A percentile compares a stretch with the other conserved stretches of the same genome.
phyloP scores from a whole-genome alignment of 2,888 invertebrate genomes.

The Diadegma fenestrale region DNA sequence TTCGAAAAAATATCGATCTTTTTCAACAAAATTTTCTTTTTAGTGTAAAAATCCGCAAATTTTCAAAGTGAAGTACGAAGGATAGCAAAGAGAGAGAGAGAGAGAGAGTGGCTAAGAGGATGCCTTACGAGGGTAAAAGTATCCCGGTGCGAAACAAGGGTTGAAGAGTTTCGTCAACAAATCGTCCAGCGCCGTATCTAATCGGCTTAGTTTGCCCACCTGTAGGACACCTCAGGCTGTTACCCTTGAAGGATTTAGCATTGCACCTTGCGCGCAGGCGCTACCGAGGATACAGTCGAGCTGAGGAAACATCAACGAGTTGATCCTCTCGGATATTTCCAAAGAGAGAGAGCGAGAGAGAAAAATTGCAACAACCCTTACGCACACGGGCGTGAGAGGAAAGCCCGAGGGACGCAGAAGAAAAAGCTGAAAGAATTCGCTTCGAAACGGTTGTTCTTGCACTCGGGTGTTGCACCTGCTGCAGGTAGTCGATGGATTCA shows the following conservation, averaged over 20 bases:
- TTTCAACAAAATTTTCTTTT: too few species aligned
- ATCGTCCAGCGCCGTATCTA: constrained; percentile 78
- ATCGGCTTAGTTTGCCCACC: constrained; percentile 79
- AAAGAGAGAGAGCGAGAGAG: background rate
- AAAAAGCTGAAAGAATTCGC: constrained; percentile 11
- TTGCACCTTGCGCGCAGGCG: constrained; percentile 64
- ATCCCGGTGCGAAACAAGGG: constrained; percentile 74
- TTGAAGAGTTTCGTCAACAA: constrained; percentile 76
- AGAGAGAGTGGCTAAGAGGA: background rate
- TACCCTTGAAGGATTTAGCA: constrained; percentile 36
- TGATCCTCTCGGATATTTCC: background rate
- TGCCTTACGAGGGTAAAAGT: constrained; percentile 18
- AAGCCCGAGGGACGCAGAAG: constrained; percentile 20
- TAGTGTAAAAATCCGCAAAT: too few species aligned
- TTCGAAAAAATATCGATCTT: too few species aligned
- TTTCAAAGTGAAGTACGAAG: too few species aligned
- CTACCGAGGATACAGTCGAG: constrained; percentile 43
- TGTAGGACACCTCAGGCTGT: constrained; percentile 69
- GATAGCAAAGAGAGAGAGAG: too few species aligned
- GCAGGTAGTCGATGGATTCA: constrained; percentile 63
- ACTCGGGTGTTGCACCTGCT: constrained; percentile 64
- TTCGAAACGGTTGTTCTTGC: background rate
- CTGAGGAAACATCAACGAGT: constrained; percentile 20
- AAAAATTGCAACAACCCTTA: constrained; percentile 24
- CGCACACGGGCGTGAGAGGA: background rate